Evolutionary conservation across 2,888 invertebrate species (phyloP).

Genomic region (Celastrina argiolus): DNA sequence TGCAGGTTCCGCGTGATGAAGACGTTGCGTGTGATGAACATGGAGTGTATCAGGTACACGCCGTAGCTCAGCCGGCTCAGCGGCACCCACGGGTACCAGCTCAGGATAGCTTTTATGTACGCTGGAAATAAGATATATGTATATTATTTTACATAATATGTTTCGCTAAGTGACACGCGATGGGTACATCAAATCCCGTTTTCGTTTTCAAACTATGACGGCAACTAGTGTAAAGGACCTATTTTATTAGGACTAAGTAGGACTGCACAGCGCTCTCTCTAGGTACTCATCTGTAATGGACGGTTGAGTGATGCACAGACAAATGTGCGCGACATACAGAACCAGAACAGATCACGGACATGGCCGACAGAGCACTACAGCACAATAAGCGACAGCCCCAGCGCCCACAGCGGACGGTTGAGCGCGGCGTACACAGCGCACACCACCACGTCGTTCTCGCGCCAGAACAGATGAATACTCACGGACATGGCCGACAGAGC

Average conservation of each 20-base stretch:
- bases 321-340: conserved; percentile 24
- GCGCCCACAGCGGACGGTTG: conserved; percentile 77
- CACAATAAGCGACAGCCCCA: conserved; percentile 67
- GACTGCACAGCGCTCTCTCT: conserved; percentile 69
- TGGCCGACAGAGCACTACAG: conserved; percentile 74
- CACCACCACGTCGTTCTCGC: conserved; percentile 68
- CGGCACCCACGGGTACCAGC: conserved; percentile 78
- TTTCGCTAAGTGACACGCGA: too few relatives aligned
- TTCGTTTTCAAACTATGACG: too few relatives aligned
- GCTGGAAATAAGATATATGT: conserved; percentile 28
- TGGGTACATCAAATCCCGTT: too few relatives aligned
- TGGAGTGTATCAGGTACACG: conserved; percentile 76
- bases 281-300: conserved; percentile 78
- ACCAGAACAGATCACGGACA: conserved; percentile 70
- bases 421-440: conserved; percentile 76
- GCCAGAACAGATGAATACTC: conserved; percentile 69
- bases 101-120: conserved; percentile 63
- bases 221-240: too few relatives aligned
- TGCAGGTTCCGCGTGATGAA: conserved; percentile 68
- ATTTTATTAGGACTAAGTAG: conserved; percentile 63
- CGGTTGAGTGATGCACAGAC: conserved; percentile 78
- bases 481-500: conserved; percentile 73
- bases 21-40: conserved; percentile 69
- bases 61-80: conserved; percentile 79
- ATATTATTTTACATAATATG: conserved; percentile 30